A percentile compares a stretch with the other conserved stretches of the same genome.
phyloP scores from a whole-genome alignment of 1,140 invertebrate genomes.

The Trichonephila clavata region DNA sequence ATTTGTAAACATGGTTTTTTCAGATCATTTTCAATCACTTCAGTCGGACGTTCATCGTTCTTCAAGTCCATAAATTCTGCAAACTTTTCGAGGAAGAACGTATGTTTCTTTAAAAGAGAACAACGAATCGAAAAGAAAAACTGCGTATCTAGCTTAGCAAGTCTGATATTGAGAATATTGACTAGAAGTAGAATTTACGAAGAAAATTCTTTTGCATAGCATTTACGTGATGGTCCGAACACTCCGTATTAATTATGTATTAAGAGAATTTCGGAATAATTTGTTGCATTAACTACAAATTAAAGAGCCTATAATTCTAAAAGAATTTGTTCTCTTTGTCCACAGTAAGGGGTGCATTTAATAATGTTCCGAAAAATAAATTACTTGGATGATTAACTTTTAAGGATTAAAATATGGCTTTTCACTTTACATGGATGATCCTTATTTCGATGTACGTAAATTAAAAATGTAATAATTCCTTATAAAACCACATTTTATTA shows the following conservation, averaged over 20 bases:
- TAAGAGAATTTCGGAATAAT: not conserved
- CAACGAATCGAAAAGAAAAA: not conserved
- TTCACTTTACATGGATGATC: no score
- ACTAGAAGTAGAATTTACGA: not conserved
- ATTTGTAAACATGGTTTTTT: not conserved
- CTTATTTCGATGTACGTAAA: no score
- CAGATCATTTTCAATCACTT: not conserved
- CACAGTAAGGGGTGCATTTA: not conserved
- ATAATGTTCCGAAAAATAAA: not conserved
- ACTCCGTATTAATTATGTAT: not conserved
- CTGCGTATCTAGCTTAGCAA: not conserved
- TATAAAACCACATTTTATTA: no score
- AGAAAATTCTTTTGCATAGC: not conserved
- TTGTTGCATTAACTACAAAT: not conserved
- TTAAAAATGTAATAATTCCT: no score
- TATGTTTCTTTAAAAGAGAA: not conserved
- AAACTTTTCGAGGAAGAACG: not conserved
- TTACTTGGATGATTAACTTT: not conserved
- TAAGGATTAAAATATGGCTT: not conserved
- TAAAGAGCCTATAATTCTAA: not conserved
- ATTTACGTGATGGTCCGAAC: not conserved
- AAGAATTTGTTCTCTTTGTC: not conserved
- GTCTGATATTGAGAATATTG: not conserved
- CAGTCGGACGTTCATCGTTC: not conserved
- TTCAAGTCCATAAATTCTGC: not conserved